Percentiles rank a stretch among this genome's conserved stretches.
Evolutionary conservation across 2,113 vertebrate species (phyloP).

Genomic region (Urocolius indicus): DNA sequence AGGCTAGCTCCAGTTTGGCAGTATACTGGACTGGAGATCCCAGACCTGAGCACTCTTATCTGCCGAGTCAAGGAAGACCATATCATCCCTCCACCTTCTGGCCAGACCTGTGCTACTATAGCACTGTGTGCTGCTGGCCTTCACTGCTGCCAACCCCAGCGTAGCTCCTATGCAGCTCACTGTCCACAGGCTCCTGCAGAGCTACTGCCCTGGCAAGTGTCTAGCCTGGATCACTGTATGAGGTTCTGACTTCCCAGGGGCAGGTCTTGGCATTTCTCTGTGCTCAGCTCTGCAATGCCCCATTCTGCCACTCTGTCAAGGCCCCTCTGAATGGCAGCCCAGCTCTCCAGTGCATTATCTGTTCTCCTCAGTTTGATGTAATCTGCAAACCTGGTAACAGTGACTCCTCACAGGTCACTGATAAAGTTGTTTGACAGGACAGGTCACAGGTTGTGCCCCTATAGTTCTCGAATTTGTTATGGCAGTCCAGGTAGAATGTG

Average conservation of each 20-base stretch:
- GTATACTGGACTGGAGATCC: not conserved
- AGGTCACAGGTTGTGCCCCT: not conserved
- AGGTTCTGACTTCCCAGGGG: not conserved
- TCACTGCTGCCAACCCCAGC: not conserved
- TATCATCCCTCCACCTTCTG: not conserved
- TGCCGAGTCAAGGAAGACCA: not conserved
- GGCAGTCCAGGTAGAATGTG: not conserved
- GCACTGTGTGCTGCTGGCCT: not conserved
- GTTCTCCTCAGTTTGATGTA: not conserved
- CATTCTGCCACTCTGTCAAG: not conserved
- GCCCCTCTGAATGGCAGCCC: not conserved
- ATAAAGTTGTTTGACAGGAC: not conserved
- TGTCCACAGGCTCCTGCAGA: not conserved
- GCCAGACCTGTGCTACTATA: rapidly evolving
- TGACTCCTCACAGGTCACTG: not conserved
- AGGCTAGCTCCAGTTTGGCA: not conserved
- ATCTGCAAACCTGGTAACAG: not conserved
- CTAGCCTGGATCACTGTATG: not conserved
- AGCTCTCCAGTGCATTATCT: not conserved
- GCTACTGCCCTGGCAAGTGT: not conserved
- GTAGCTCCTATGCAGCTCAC: not conserved
- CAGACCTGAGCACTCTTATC: not conserved
- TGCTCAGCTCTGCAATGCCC: not conserved
- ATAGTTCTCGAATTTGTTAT: not conserved
- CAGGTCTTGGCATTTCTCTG: not conserved